Percentiles rank a stretch among this genome's conserved stretches.
These are phyloP conservation scores for Peromyscus eremicus DNA, from an alignment of 2,797 vertebrate species.

Conservation along the genomic window DNA sequence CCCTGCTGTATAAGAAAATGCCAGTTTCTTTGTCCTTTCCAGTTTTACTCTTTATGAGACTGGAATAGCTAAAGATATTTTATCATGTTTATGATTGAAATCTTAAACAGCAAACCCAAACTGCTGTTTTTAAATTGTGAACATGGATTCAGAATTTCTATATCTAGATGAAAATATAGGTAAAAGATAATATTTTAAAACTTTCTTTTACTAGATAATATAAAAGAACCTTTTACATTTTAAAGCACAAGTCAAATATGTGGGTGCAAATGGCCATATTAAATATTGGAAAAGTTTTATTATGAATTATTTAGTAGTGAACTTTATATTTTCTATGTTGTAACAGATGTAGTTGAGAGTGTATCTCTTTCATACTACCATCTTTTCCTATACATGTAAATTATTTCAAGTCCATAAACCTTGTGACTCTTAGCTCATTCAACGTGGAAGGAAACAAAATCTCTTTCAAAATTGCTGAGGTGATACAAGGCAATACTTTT, in stretches of 20 bases:
- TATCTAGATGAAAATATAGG: conserved; percentile 39
- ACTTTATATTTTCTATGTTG: background rate
- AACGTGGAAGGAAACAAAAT: conserved; percentile 33
- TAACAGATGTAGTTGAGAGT: conserved; percentile 41
- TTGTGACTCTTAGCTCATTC: conserved; percentile 7
- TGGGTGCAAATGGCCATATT: conserved; percentile 4
- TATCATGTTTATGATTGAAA: conserved; percentile 16
- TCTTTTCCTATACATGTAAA: conserved; percentile 51
- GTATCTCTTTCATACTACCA: background rate
- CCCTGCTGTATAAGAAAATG: background rate
- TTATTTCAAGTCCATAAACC: conserved; percentile 34
- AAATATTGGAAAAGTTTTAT: conserved; percentile 38
- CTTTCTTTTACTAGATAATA: background rate
- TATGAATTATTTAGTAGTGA: background rate
- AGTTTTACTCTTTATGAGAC: conserved; percentile 43
- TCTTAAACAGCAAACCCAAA: conserved; percentile 32
- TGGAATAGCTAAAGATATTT: conserved; percentile 39
- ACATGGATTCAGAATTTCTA: background rate
- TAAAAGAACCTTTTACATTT: background rate
- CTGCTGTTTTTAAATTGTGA: conserved; percentile 47
- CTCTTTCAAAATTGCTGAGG: conserved; percentile 30
- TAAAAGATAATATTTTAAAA: background rate
- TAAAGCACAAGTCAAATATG: conserved; percentile 26
- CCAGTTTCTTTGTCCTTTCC: background rate
- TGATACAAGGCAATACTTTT: conserved; percentile 1